Evolutionary conservation across 2,888 invertebrate genomes (phyloP).

Genomic region (Sesamia inferens): DNA sequence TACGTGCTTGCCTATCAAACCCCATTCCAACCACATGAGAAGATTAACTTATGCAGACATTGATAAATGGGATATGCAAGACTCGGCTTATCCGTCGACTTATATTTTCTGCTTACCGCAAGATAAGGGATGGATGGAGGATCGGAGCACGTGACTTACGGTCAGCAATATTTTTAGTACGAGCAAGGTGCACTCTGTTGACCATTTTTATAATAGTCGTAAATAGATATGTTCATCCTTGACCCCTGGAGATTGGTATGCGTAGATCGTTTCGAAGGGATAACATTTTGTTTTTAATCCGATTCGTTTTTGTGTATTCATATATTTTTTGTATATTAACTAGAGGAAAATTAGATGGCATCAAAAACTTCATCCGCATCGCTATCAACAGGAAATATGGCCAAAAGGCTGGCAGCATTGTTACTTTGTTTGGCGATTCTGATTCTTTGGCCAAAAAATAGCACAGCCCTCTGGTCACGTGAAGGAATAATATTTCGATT

Average conservation of each 20-base stretch:
- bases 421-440: no score
- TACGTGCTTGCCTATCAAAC: neutral
- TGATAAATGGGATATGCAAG: slow-evolving; percentile 60
- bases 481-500: no score
- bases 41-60: slow-evolving; percentile 47
- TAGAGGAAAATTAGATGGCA: no score
- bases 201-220: slow-evolving; percentile 21
- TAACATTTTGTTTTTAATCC: neutral
- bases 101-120: slow-evolving; percentile 51
- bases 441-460: no score
- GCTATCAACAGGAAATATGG: no score
- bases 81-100: slow-evolving; percentile 38
- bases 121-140: slow-evolving; percentile 51
- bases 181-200: slow-evolving; percentile 19
- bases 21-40: slow-evolving; percentile 22
- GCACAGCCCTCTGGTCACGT: no score
- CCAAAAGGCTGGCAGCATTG: no score
- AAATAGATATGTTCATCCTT: neutral
- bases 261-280: neutral
- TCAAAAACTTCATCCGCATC: no score
- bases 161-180: slow-evolving; percentile 42
- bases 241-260: neutral
- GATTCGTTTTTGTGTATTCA: neutral
- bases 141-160: slow-evolving; percentile 44
- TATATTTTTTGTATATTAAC: neutral